A percentile compares a stretch with the other conserved stretches of the same genome.
phyloP scores from a whole-genome alignment of 2,888 invertebrate species.

The Pseudococcus jackbeardsleyi region DNA sequence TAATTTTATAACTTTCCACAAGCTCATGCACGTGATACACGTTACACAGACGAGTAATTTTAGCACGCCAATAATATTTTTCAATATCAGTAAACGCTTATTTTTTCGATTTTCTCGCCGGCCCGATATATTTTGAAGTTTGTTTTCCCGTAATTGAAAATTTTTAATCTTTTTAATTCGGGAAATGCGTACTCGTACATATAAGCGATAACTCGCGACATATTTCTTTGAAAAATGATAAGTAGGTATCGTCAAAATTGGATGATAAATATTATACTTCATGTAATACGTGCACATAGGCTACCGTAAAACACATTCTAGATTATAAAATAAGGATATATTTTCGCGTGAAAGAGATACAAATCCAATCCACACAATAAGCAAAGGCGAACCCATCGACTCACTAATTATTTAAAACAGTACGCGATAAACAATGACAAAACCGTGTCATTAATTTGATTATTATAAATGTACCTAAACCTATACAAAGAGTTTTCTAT shows the following conservation, averaged over 20 bases:
- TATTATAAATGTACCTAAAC: neutral
- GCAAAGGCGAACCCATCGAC: neutral
- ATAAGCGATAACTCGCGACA: neutral
- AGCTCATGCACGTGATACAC: too few species aligned
- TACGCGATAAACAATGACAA: constrained; percentile 13
- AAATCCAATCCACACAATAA: neutral
- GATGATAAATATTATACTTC: neutral
- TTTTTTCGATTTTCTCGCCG: too few species aligned
- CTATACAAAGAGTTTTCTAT: neutral
- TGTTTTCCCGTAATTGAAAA: neutral
- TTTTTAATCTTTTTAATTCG: neutral
- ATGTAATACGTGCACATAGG: neutral
- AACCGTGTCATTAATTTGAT: constrained; percentile 42
- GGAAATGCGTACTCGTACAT: neutral
- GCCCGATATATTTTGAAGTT: too few species aligned
- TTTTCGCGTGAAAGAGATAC: neutral
- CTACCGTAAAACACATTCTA: neutral
- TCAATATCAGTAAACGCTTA: too few species aligned
- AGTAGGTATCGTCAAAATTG: neutral
- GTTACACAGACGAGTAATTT: too few species aligned
- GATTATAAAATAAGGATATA: neutral
- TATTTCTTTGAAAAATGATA: neutral
- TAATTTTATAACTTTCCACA: constrained; percentile 21
- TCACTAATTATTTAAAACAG: neutral
- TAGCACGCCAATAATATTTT: too few species aligned